phyloP scores from a whole-genome alignment of 1,140 invertebrate species.

The Rhagoletis zephyria region DNA sequence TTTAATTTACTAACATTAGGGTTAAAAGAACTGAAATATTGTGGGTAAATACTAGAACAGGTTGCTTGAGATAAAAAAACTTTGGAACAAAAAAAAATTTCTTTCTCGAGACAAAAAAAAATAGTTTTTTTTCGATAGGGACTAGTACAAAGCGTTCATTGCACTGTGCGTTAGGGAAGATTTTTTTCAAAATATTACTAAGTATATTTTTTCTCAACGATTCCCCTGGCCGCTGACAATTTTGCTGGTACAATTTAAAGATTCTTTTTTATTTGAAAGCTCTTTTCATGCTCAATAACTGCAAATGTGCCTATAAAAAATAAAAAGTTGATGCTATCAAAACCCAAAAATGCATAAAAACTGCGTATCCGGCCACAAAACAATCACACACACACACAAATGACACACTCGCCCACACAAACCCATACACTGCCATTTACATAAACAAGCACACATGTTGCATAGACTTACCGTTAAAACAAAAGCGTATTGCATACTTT shows the following conservation, averaged over 20 bases:
- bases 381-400: conserved; percentile 14
- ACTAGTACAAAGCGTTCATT: too few relatives aligned
- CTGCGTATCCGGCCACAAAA: conserved; percentile 49
- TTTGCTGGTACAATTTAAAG: neutral
- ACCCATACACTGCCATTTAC: too few relatives aligned
- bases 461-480: conserved; percentile 36
- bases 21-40: too few relatives aligned
- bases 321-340: conserved; percentile 52
- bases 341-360: conserved; percentile 47
- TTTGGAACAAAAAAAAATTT: too few relatives aligned
- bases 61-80: too few relatives aligned
- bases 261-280: neutral
- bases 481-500: conserved; percentile 52
- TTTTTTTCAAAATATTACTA: too few relatives aligned
- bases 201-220: too few relatives aligned
- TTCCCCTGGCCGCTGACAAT: neutral
- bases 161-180: too few relatives aligned
- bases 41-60: too few relatives aligned
- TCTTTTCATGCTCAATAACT: conserved; percentile 43
- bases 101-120: too few relatives aligned
- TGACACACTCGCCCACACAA: neutral
- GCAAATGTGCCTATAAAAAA: conserved; percentile 43
- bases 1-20: too few relatives aligned
- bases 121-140: too few relatives aligned
- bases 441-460: neutral